Evolutionary conservation across 1,140 invertebrate genomes (phyloP), one percentile per base, ranked within the genome.

Genomic region (Drosophila parabipectinata): DNA sequence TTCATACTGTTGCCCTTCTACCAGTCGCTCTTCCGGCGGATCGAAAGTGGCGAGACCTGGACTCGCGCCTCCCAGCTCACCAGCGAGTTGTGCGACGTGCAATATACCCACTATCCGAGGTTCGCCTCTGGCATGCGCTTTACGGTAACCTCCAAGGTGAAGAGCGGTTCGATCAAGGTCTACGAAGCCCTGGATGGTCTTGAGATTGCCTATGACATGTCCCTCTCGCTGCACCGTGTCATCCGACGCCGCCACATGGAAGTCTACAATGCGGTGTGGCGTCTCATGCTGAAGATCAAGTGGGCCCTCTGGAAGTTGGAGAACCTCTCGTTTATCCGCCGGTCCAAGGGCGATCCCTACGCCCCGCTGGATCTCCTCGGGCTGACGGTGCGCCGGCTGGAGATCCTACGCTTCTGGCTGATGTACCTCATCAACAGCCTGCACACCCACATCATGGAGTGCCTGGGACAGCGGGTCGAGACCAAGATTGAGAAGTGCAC

Each of bases 401-500:
- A 92, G 50, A 87, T 90, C 1, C 3, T 91, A n/a, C 90, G 91
- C 18, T 91, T 91, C 45, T 92, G 90, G 90, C 64, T 92, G n/a
- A 73, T 83, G 7, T 87, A 80, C 32, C 48, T 90, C 3, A 55
- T 89, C 32, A 78, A 80, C 54, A 78, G 62, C 50, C 41, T 92
- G 18, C 90, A 91, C 51, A 73, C 67, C 7, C 83, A 92, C 77
- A 39, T 92, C 4, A 53, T 92, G 37, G 73, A 90, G 15, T 51
- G 69, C 0, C 24, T 90, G 50, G 78, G 77, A 1, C 24, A 57
- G 1, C 72, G 89, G 39, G 75, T 92, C 18, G 84, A 90, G 34
- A 53, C 47, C 0, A 51, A 72, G 21, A 50, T 92, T 1, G 15
- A 15, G 4, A 60, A 77, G 14, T 76, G 77, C 21, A 30, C 4